Conservation (phyloP, 2,113 vertebrate species). For the Gorsachius goisagi region DNA sequence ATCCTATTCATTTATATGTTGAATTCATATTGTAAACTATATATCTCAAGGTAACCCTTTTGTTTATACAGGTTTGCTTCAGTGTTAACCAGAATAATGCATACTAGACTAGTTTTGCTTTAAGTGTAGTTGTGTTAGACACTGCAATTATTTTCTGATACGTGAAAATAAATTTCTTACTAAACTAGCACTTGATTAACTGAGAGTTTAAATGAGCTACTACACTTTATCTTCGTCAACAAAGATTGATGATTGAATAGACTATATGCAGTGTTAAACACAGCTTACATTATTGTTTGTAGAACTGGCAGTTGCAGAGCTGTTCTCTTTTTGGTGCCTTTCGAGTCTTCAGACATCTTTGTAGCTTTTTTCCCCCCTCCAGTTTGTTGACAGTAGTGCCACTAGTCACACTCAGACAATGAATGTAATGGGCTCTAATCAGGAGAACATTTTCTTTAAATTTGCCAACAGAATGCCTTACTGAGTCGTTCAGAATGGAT, state of each 20-base stretch:
- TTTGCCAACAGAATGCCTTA: conserved; percentile 82
- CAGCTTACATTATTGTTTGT: conserved; percentile 63
- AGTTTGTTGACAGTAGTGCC: conserved; percentile 46
- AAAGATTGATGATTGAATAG: conserved; percentile 55
- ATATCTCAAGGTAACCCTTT: conserved; percentile 77
- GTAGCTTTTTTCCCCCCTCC: conserved; percentile 45
- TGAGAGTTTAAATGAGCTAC: conserved; percentile 67
- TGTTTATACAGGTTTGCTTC: conserved; percentile 79
- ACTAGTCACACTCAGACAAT: conserved; percentile 71
- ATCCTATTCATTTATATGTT: conserved; percentile 84
- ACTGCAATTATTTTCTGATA: conserved; percentile 85
- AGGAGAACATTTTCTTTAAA: conserved; percentile 70
- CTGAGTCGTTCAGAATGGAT: conserved; percentile 65
- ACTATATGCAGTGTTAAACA: conserved; percentile 76
- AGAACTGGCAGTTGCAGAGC: conserved; percentile 74
- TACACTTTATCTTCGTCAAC: conserved; percentile 48
- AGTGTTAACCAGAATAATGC: conserved; percentile 82
- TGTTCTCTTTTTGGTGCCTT: conserved; percentile 79
- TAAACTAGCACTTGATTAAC: conserved; percentile 78
- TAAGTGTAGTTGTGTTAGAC: conserved; percentile 84
- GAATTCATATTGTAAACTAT: conserved; percentile 84
- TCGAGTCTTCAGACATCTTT: conserved; percentile 48
- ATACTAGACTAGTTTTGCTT: conserved; percentile 84
- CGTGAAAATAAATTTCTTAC: conserved; percentile 86
- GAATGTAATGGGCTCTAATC: conserved; percentile 76